phyloP scores from a whole-genome alignment of 2,888 invertebrate species.

The Synanthedon formicaeformis region DNA sequence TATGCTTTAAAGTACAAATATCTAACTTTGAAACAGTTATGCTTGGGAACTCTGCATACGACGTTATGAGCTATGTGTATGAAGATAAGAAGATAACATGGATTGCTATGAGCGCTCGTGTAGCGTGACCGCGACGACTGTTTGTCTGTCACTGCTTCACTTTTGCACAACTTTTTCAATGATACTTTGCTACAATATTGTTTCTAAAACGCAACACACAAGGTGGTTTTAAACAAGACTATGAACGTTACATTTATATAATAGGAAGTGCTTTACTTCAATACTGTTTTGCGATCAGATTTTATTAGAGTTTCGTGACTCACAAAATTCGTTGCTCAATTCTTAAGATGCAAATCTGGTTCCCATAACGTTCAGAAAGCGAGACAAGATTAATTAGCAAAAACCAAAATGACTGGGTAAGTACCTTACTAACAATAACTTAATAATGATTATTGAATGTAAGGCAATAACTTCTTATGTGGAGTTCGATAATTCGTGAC shows the following conservation, averaged over 20 bases:
- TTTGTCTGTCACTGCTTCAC: conserved; percentile 1
- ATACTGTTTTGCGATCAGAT: neutral
- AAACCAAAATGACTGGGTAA: conserved; percentile 1
- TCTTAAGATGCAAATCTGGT: conserved; percentile 8
- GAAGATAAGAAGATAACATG: no score
- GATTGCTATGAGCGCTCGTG: conserved; percentile 11
- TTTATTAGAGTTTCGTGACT: conserved; percentile 6
- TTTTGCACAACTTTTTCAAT: no score
- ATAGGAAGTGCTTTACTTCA: no score
- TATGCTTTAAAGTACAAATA: no score
- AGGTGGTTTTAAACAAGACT: no score
- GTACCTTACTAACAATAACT: neutral
- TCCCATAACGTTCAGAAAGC: conserved; percentile 7
- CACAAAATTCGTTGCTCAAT: conserved; percentile 5
- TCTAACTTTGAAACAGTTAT: no score
- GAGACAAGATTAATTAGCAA: conserved; percentile 9
- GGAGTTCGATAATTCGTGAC: conserved; percentile 17
- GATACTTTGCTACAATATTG: no score
- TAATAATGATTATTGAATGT: neutral
- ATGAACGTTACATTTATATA: no score
- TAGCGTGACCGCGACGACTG: conserved; percentile 3
- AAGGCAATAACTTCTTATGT: no score
- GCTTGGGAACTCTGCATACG: no score
- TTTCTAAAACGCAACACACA: no score
- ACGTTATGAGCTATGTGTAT: no score